Base-by-base conservation (phyloP, 2,113 vertebrate genomes). In the Machaerirhynchus nigripectus region DNA sequence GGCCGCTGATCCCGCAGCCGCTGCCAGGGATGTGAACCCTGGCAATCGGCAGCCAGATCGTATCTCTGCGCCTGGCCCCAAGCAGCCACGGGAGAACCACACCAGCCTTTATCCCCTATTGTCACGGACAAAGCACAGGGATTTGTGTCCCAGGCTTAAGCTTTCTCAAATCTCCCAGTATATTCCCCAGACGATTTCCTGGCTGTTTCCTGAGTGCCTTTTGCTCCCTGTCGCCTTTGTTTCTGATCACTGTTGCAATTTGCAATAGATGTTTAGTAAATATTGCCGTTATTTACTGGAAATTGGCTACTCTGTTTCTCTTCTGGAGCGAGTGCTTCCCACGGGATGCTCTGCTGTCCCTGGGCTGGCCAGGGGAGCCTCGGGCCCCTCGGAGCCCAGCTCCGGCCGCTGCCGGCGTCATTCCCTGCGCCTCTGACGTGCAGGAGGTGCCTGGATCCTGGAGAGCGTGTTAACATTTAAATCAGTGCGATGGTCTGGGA, bases 71-170 rank as follows among this genome's bases (percentile, higher is more conserved):
- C 91, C 56, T 5, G 89, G 84, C 31, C 28, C 3, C 4, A 4
- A 67, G 85, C 67, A 8, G 46, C 0, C 30, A 47, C 4, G 10
- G n/a, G 15, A 6, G 1, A 42, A 2, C 84, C 9, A 4, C 28
- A n/a, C 19, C 92, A 4, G 74, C 2, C 78, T 87, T 96, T 35
- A 90, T 89, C 80, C 93, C 4, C 91, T 84, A 33, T 81, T 92
- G 84, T 87, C 55, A 30, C 56, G 84, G 92, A 93, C 87, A 93
- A 85, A 95, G 85, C 78, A 1, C 20, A 4, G 70, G 95, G 95
- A 96, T 94, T 96, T 96, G 70, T 76, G 91, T 76, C 70, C 89
- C 7, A 15, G 82, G 4, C 83, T 88, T 85, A 93, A 92, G 93
- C 91, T 56, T 63, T 68, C 86, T 59, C 85, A 67, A 52, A 65